These are phyloP conservation scores for Gari tellinella DNA, from an alignment of 2,888 invertebrate genomes.

Conservation along the genomic window DNA sequence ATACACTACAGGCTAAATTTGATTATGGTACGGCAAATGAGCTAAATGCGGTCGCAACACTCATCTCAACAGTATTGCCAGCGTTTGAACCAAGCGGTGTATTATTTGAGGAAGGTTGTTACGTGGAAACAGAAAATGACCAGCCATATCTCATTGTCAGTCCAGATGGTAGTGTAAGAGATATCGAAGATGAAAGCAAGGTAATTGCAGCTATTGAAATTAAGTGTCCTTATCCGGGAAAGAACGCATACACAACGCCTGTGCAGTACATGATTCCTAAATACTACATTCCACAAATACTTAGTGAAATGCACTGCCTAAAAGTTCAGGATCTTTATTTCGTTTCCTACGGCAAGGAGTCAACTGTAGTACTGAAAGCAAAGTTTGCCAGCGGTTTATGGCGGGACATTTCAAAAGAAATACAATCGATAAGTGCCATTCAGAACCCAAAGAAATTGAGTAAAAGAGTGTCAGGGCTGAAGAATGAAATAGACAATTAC, in stretches of 20 bases:
- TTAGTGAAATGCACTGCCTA: slow-evolving; percentile 36
- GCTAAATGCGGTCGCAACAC: slow-evolving; percentile 34
- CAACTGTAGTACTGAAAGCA: slow-evolving; percentile 9
- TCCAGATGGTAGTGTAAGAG: slow-evolving; percentile 47
- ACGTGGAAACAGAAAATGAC: not conserved
- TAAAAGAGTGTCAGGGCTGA: not conserved
- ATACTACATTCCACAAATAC: slow-evolving; percentile 48
- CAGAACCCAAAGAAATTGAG: not conserved
- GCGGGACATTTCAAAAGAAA: not conserved
- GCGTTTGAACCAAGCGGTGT: slow-evolving; percentile 8
- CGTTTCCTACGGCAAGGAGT: slow-evolving; percentile 17
- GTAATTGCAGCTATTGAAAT: slow-evolving; percentile 33
- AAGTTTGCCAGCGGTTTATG: not conserved
- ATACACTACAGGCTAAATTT: slow-evolving; percentile 20
- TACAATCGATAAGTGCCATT: not conserved
- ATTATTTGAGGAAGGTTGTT: slow-evolving; percentile 41
- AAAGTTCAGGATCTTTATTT: slow-evolving; percentile 1
- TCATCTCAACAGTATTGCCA: slow-evolving; percentile 25
- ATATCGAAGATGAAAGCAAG: not conserved
- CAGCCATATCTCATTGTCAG: slow-evolving; percentile 10
- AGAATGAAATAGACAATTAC: slow-evolving; percentile 1
- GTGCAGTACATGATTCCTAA: slow-evolving; percentile 31
- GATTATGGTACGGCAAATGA: slow-evolving; percentile 32
- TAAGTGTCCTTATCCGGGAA: slow-evolving; percentile 52
- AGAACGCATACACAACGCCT: slow-evolving; percentile 13